These are phyloP conservation scores for Stegostoma tigrinum DNA, from an alignment of 2,113 vertebrate genomes.

Conservation along the genomic window DNA sequence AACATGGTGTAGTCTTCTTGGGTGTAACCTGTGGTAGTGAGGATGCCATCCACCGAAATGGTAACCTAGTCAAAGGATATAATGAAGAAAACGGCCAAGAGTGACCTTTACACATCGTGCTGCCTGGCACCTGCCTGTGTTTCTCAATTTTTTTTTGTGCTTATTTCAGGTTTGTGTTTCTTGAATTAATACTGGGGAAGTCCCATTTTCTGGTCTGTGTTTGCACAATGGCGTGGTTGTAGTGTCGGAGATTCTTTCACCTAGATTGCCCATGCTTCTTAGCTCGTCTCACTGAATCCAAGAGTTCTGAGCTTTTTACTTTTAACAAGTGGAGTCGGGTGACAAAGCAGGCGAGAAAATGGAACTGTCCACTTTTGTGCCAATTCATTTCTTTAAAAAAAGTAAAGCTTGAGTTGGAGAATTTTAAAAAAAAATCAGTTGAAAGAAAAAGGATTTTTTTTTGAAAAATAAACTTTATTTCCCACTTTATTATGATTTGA, in stretches of 20 bases:
- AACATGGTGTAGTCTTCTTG: slow-evolving; percentile 99
- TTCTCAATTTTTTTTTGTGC: neutral
- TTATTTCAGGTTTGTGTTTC: slow-evolving; percentile 8
- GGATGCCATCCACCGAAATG: slow-evolving; percentile 95
- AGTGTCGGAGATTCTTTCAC: neutral
- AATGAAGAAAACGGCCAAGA: slow-evolving; percentile 66
- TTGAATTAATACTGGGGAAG: neutral
- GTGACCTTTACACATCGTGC: slow-evolving; percentile 56
- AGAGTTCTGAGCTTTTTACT: neutral
- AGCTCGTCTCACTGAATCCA: neutral
- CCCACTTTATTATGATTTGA: slow-evolving; percentile 48
- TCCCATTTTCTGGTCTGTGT: slow-evolving; percentile 36
- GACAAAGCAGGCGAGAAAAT: neutral
- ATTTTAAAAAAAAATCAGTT: neutral
- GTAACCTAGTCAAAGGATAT: slow-evolving; percentile 79
- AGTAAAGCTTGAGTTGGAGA: neutral
- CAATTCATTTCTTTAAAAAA: neutral
- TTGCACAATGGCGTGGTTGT: no score
- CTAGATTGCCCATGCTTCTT: neutral
- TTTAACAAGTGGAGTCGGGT: neutral
- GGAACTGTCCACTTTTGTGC: neutral
- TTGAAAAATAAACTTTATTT: neutral
- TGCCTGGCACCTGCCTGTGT: slow-evolving; percentile 10
- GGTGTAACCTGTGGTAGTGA: slow-evolving; percentile 95
- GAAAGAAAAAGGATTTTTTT: neutral